These are phyloP conservation scores for Metacarcinus magister DNA, from an alignment of 2,888 invertebrate species.

Conservation along the genomic window DNA sequence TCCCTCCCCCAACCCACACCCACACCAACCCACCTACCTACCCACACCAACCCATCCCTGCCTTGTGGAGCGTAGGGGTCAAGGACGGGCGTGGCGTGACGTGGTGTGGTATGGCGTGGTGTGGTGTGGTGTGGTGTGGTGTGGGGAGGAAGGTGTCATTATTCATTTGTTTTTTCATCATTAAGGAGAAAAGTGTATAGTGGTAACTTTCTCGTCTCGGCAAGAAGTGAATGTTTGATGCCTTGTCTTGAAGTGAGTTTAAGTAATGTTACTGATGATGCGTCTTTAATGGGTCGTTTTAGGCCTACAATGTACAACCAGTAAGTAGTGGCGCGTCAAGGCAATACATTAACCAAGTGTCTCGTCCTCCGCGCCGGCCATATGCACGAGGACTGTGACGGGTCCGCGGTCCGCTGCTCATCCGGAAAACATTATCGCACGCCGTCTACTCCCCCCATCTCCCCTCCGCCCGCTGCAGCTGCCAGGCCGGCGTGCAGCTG, in stretches of 20 bases:
- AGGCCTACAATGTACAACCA: background rate
- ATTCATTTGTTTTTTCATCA: background rate
- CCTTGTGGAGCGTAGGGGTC: background rate
- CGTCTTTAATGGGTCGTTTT: background rate
- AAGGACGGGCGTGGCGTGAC: background rate
- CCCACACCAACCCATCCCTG: too few species aligned
- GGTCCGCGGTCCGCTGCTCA: background rate
- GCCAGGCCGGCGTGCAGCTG: conserved; percentile 33
- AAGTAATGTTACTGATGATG: background rate
- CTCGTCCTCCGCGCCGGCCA: background rate
- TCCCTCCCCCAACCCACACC: background rate
- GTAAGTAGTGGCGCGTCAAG: background rate
- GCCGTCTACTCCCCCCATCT: background rate
- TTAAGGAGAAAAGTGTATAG: background rate
- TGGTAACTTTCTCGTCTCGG: background rate
- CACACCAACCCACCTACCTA: background rate
- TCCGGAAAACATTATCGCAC: conserved; percentile 35
- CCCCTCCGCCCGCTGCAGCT: background rate
- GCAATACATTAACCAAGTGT: background rate
- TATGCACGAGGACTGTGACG: background rate
- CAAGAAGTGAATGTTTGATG: too few species aligned
- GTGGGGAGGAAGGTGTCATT: background rate
- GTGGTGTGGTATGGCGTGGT: too few species aligned
- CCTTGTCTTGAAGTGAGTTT: background rate
- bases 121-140: too few species aligned